Conservation (phyloP, 2,888 invertebrate species). For the Drosophila sordidapex region DNA sequence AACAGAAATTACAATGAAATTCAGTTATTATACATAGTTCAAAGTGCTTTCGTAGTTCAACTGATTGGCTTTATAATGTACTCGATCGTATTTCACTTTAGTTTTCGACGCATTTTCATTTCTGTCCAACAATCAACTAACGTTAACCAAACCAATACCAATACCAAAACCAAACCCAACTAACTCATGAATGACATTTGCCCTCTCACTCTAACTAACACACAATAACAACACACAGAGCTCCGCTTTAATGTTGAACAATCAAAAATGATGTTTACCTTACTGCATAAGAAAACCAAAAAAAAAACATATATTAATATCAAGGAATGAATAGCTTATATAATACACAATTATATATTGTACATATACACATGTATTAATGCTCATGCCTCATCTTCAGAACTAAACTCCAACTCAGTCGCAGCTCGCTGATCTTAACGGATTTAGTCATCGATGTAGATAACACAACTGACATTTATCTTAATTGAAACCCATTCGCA, state of each 20-base stretch:
- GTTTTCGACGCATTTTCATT: slow-evolving; percentile 46
- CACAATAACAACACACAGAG: neutral
- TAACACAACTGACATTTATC: neutral
- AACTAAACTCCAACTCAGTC: slow-evolving; percentile 5
- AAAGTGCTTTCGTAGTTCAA: slow-evolving; percentile 71
- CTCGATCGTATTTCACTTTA: slow-evolving; percentile 36
- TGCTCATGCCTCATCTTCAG: slow-evolving; percentile 10
- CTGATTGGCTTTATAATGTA: slow-evolving; percentile 65
- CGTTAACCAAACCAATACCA: slow-evolving; percentile 22
- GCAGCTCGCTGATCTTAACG: neutral
- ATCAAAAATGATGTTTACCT: no score
- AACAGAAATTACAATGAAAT: slow-evolving; percentile 2
- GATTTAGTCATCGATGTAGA: slow-evolving; percentile 4
- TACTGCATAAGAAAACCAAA: neutral
- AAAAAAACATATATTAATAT: neutral
- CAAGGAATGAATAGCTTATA: slow-evolving; percentile 13
- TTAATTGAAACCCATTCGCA: neutral
- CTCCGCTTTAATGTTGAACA: no score
- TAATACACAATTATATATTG: neutral
- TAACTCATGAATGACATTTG: slow-evolving; percentile 5
- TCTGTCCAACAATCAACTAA: slow-evolving; percentile 39
- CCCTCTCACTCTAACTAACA: neutral
- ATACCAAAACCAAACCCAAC: slow-evolving; percentile 19
- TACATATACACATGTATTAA: neutral
- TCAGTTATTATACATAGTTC: slow-evolving; percentile 22